Evolutionary conservation across 2,113 vertebrate genomes (phyloP), one percentile per base, ranked within the genome.

Genomic region (Acanthochromis polyacanthus): DNA sequence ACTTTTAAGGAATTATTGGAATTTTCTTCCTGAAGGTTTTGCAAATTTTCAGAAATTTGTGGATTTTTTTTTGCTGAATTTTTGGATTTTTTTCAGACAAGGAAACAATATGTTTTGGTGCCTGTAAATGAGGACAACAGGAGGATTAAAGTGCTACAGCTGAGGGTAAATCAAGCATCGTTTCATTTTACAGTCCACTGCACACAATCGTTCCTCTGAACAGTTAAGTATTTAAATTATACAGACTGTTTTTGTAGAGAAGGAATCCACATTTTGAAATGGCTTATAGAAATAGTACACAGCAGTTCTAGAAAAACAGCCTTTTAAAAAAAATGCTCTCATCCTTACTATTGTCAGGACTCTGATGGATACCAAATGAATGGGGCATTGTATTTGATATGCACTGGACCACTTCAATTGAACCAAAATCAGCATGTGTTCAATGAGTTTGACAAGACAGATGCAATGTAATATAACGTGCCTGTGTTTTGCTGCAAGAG

Each of bases 401-500:
- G 83, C 87, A 91, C 87, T 73, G 80, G 84, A 87, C 89, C 83
- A 84, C 78, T 89, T 85, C 78, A 79, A 22, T 83, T 89, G 76
- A 92, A 90, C 89, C 91, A 87, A 92, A 91, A 91, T 90, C 85
- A 84, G 83, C 82, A 77, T 79, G 78, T 83, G 84, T 86, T 90
- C 84, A 89, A 86, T 88, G 64, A 73, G 78, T 88, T 90, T 83
- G 84, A 92, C 61, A 38, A 89, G 90, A 92, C 89, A 86, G 81
- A 91, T 92, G 91, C 89, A 92, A 93, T 92, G 88, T 92, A 92
- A 88, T 78, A 87, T 93, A 91, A 85, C n/a, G 89, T 91, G 89
- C 91, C 92, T 94, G 88, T 93, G 91, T 91, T 92, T 91, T 92
- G 89, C 91, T 90, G 88, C 91, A 93, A 92, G 83, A 82, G 78